Evolutionary conservation across 2,113 vertebrate species (phyloP), one percentile per base, ranked within the genome.

Genomic region (Lophius piscatorius): DNA sequence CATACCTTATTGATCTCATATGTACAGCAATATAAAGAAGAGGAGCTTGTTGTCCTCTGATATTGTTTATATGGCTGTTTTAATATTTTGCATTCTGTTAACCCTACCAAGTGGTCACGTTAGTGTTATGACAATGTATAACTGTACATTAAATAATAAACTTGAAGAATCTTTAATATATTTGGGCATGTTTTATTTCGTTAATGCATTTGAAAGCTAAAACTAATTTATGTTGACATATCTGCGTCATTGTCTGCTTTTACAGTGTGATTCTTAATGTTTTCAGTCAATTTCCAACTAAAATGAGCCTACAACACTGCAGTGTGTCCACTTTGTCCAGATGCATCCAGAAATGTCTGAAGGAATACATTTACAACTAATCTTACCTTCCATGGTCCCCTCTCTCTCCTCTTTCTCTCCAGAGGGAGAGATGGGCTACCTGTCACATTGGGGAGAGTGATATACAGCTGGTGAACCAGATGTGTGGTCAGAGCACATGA

Each of bases 61-160:
- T 78, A 81, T 80, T 89, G 81, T 86, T 90, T 85, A 86, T 87
- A 86, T 84, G 69, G 79, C 81, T 82, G 88, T 91, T 93, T 90
- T 94, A 91, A 94, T 91, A 91, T 84, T 86, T 82, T 79, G 71
- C 77, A 75, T 81, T 78, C 63, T 76, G 62, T 74, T n/a, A 63
- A 71, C 79, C 62, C 82, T 71, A 87, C 64, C 39, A 62, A 79
- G 75, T 80, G 83, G 59, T 87, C 78, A 81, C 82, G 58, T 74
- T 76, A 82, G 81, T 87, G 94, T 94, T 88, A 87, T 94, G 91
- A 90, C 91, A 93, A 91, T 96, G 95, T 96, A 94, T 94, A 95
- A 92, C 91, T 96, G 93, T 96, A 94, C 89, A 94, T 91, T 92
- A 89, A 90, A 90, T 87, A n/a, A n/a, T 90, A 90, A 90, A 90